Evolutionary conservation across 2,888 invertebrate genomes (phyloP).

Genomic region (Tuta absoluta): DNA sequence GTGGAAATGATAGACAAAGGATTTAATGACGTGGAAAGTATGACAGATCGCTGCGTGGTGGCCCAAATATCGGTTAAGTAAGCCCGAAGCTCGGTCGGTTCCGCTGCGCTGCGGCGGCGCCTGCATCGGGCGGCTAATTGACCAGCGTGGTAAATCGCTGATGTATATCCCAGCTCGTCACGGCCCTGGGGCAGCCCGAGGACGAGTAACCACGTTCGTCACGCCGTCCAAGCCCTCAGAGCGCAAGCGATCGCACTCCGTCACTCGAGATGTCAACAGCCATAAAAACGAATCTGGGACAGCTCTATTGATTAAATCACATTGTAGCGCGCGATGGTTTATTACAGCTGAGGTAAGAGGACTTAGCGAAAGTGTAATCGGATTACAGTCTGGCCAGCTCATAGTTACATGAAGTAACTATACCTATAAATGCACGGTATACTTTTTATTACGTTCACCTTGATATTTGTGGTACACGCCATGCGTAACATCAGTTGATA

Average conservation of each 20-base stretch:
- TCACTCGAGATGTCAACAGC: conserved; percentile 28
- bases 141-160: conserved; percentile 68
- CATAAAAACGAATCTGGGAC: conserved; percentile 34
- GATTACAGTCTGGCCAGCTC: conserved; percentile 11
- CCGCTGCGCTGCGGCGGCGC: conserved; percentile 38
- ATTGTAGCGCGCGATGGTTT: conserved; percentile 18
- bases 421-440: not conserved
- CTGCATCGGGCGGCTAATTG: conserved; percentile 56
- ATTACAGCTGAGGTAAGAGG: conserved; percentile 24
- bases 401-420: not conserved
- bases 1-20: conserved; percentile 31
- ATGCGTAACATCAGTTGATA: conserved; percentile 14
- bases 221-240: conserved; percentile 55
- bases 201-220: conserved; percentile 47
- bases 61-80: conserved; percentile 24
- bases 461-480: not conserved
- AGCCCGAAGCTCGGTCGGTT: conserved; percentile 39
- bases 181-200: conserved; percentile 43
- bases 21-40: conserved; percentile 20
- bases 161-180: conserved; percentile 59
- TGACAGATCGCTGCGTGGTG: conserved; percentile 32
- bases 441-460: conserved; percentile 2
- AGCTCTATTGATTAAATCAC: conserved; percentile 33
- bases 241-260: conserved; percentile 50
- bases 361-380: conserved; percentile 18